Conservation (phyloP, 2,797 vertebrate genomes). For the Malacoraja senta region DNA sequence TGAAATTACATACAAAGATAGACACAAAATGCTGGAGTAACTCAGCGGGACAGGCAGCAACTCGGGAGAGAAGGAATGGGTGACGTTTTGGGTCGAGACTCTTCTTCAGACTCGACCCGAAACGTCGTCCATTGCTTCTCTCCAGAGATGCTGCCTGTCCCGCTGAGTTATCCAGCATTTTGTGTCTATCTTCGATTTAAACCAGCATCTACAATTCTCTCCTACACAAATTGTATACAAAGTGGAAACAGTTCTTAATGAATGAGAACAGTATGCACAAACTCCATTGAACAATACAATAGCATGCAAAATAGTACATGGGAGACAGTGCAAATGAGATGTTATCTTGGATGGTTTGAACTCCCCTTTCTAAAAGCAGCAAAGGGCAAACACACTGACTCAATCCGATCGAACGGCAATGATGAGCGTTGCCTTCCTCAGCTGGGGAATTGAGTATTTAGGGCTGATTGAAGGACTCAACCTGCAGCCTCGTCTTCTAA, state of each 20-base stretch:
- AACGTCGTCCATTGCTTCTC: too few species aligned
- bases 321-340: background rate
- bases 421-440: background rate
- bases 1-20: background rate
- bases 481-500: conserved; percentile 14
- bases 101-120: too few species aligned
- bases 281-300: background rate
- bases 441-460: conserved; percentile 18
- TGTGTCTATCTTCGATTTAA: too few species aligned
- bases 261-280: background rate
- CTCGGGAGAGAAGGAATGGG: too few species aligned
- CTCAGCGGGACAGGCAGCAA: too few species aligned
- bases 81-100: too few species aligned
- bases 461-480: conserved; percentile 27
- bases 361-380: background rate
- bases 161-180: too few species aligned
- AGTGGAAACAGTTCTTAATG: background rate
- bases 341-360: background rate
- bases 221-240: background rate
- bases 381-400: background rate
- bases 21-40: too few species aligned
- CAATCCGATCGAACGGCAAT: conserved; percentile 2
- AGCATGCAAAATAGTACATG: background rate
- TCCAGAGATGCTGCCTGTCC: too few species aligned
- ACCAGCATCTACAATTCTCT: too few species aligned